A percentile compares a stretch with the other conserved stretches of the same genome.
Conservation (phyloP, 1,140 invertebrate genomes). For the Hyphantria cunea region DNA sequence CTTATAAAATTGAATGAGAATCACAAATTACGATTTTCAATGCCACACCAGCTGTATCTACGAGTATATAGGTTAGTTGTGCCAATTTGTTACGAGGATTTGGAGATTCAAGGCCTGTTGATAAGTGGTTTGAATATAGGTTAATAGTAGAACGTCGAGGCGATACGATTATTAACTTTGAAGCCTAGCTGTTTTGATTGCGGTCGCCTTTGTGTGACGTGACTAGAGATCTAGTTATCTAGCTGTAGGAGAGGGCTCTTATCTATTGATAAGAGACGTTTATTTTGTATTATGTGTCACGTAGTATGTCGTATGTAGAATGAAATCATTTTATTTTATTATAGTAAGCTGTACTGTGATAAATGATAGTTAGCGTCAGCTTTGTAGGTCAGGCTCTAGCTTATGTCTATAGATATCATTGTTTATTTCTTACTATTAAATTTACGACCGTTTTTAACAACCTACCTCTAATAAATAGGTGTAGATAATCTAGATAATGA, state of each 20-base stretch:
- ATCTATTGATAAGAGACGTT: constrained; percentile 9
- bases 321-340: background rate
- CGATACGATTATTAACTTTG: constrained; percentile 18
- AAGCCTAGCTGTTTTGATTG: constrained; percentile 17
- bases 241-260: constrained; percentile 11
- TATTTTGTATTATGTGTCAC: no score
- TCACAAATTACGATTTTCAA: constrained; percentile 41
- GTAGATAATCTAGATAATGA: no score
- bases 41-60: constrained; percentile 15
- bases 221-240: background rate
- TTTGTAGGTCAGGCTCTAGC: no score
- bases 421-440: no score
- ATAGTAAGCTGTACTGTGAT: no score
- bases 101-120: constrained; percentile 33
- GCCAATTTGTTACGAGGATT: constrained; percentile 39
- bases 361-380: no score
- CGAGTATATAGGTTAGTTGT: constrained; percentile 32
- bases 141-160: constrained; percentile 24
- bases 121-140: constrained; percentile 38
- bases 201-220: constrained; percentile 16
- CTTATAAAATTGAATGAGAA: constrained; percentile 47
- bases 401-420: no score
- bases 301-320: no score
- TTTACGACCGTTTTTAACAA: no score
- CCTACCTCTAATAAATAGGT: no score